These are phyloP conservation scores for Myotis findleyi DNA, from an alignment of 2,797 vertebrate genomes.

Conservation along the genomic window DNA sequence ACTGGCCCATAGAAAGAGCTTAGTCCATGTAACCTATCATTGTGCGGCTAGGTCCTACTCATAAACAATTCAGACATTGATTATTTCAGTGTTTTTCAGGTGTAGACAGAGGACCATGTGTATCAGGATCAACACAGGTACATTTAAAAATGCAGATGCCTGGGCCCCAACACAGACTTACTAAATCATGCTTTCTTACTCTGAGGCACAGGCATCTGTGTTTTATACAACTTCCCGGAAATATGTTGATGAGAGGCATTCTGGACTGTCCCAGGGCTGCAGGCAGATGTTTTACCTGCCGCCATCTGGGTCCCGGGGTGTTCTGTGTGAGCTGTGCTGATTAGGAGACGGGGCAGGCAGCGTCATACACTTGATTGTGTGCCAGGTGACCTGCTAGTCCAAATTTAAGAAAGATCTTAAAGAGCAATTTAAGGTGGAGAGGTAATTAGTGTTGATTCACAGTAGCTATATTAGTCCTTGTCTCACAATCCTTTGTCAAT, in stretches of 20 bases:
- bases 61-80: not conserved
- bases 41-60: not conserved
- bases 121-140: not conserved
- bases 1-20: not conserved
- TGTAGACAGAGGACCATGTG: not conserved
- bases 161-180: not conserved
- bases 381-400: not conserved
- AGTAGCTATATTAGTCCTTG: not conserved
- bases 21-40: not conserved
- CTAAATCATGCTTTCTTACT: not conserved
- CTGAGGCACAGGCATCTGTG: not conserved
- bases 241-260: accelerated
- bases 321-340: not conserved
- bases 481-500: not conserved
- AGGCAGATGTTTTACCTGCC: accelerated
- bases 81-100: not conserved
- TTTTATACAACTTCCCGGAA: not conserved
- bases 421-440: not conserved
- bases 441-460: not conserved
- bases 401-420: not conserved
- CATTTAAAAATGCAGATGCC: not conserved
- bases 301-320: accelerated
- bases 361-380: not conserved
- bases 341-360: not conserved
- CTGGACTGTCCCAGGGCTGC: not conserved